Base-by-base conservation (phyloP, 1,140 invertebrate genomes). In the Papilio aristodemus region DNA sequence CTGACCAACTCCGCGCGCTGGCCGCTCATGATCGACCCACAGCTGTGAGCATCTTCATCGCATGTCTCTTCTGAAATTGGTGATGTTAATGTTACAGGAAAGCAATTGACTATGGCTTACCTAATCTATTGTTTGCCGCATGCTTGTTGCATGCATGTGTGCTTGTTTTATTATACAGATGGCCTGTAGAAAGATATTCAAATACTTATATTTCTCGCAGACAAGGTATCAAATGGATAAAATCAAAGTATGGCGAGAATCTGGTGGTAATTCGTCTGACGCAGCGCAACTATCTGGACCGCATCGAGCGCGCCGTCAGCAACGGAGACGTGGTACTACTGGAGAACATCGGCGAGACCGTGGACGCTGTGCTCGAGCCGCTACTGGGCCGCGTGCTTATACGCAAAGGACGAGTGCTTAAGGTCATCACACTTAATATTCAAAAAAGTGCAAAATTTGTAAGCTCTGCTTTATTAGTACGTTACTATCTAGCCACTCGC, bases 161-260 rank as follows among this genome's bases (percentile, higher is more conserved):
- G n/a, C n/a, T n/a, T n/a, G n/a, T n/a, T n/a, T n/a, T n/a, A n/a
- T n/a, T n/a, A n/a, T n/a, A n/a, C n/a, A n/a, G n/a, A n/a, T 32
- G 6, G 6, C 27, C 2, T 32, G 2, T 9, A 41, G 38, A 41
- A 41, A 41, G 1, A 9, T 41, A 41, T 41, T n/a, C 27, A 6
- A 32, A n/a, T 41, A n/a, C 13, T 41, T 11, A 11, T 11, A 41
- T 27, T 39, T 2, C 19, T 84, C 77, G 90, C 74, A 93, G 93
- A 7, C 97, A 98, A 93, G 98, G 97, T 5, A 94, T 98, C n/a
- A 98, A 98, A 86, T 99, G 98, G 98, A 98, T 99, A 54, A 98
- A 98, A 91, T 95, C 93, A 8, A 95, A 94, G 78, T 97, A 95
- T 77, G 95, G 95, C 0, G 93, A 94, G 0, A 85, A 93, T 0